Evolutionary conservation across 2,797 vertebrate genomes (phyloP), one percentile per base, ranked within the genome.

Genomic region (Borostomias antarcticus): DNA sequence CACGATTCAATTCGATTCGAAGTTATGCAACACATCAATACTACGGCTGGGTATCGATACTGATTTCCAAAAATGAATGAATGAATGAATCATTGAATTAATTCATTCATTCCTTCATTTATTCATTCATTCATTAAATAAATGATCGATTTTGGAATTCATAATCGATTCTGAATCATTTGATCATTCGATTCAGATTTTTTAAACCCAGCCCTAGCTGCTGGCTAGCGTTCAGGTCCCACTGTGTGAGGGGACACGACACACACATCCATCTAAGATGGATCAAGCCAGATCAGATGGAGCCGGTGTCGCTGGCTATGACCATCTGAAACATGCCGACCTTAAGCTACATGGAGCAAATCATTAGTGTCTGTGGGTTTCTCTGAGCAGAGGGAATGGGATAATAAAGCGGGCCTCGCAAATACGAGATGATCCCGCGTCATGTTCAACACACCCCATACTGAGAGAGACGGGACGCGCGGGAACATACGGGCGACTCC

Each of bases 201-300:
- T n/a, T n/a, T n/a, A n/a, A n/a, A n/a, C n/a, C n/a, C n/a, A n/a
- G n/a, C n/a, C n/a, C n/a, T n/a, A n/a, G 73, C 72, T 45, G 7
- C 60, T 72, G 74, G 70, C 68, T 73, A 51, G 32, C 9, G 1
- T 75, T 80, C 51, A 57, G 62, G 66, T 76, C 65, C 66, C 73
- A 74, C 58, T 65, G 65, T n/a, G n/a, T 26, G 32, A 78, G 68
- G 7, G 17, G 58, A 68, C 73, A 70, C n/a, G n/a, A n/a, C n/a
- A n/a, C n/a, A n/a, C n/a, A n/a, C n/a, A n/a, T n/a, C n/a, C n/a
- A n/a, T n/a, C n/a, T n/a, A n/a, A n/a, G 78, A 75, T 64, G 77
- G 67, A 74, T 64, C 66, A 62, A 72, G 68, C 77, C 78, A 76
- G 71, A 83, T 79, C 78, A 76, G 74, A 75, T 77, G 73, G 77